Conservation (phyloP, 2,797 vertebrate species). For the Betta splendens region DNA sequence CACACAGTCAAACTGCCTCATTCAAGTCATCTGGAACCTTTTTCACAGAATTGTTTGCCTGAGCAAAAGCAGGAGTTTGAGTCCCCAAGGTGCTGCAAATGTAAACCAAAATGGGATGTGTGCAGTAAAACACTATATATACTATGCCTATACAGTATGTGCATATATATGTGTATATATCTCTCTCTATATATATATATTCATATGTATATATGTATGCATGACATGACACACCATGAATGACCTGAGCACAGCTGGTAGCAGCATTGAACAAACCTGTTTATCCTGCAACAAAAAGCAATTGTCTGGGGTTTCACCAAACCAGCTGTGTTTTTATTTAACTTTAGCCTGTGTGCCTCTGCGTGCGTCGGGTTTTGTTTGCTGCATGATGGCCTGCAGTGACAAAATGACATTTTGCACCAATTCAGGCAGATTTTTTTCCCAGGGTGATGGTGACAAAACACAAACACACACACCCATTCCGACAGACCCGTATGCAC, state of each 20-base stretch:
- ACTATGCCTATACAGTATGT: too few species aligned
- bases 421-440: constrained; percentile 60
- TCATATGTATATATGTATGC: too few species aligned
- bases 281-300: constrained; percentile 69
- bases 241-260: constrained; percentile 63
- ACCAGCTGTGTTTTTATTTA: constrained; percentile 72
- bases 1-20: constrained; percentile 47
- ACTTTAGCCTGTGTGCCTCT: constrained; percentile 54
- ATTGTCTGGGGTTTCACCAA: constrained; percentile 67
- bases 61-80: constrained; percentile 50
- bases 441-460: constrained; percentile 37
- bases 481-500: constrained; percentile 24
- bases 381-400: constrained; percentile 59
- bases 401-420: constrained; percentile 68
- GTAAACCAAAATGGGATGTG: constrained; percentile 61
- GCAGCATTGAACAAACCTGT: constrained; percentile 60
- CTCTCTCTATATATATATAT: too few species aligned
- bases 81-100: constrained; percentile 64
- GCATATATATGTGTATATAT: too few species aligned
- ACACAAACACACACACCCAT: constrained; percentile 23
- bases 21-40: constrained; percentile 57
- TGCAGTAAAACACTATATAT: constrained; percentile 55
- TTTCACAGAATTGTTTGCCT: constrained; percentile 53
- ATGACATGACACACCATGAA: constrained; percentile 59
- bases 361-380: constrained; percentile 61